Conservation (phyloP, 2,113 vertebrate genomes). For the Vanacampus margaritifer region DNA sequence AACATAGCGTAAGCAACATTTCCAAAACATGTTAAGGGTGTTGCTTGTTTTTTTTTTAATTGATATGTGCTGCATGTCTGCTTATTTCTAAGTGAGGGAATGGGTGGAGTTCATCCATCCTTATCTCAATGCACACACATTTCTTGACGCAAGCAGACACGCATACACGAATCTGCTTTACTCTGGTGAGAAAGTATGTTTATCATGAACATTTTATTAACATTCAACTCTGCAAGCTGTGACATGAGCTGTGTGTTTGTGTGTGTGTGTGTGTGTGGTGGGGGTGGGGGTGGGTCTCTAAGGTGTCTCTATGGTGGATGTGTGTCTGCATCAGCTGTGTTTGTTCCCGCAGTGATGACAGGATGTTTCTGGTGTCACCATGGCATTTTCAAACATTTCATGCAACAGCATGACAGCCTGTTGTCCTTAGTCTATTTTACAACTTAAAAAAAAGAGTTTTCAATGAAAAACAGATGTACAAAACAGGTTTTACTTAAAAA, state of each 20-base stretch:
- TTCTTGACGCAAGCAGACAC: conserved; percentile 40
- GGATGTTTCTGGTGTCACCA: conserved; percentile 36
- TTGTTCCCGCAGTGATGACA: conserved; percentile 25
- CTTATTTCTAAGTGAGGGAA: conserved; percentile 25
- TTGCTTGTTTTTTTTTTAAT: not conserved
- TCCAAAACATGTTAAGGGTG: conserved; percentile 12
- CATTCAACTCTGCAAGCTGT: conserved; percentile 19
- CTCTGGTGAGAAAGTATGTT: not conserved
- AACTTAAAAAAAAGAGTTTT: not conserved
- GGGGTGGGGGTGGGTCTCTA: conserved; percentile 32
- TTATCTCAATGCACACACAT: conserved; percentile 58
- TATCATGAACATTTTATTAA: not conserved
- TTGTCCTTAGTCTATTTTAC: not conserved
- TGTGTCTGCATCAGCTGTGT: conserved; percentile 49
- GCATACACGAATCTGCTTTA: conserved; percentile 13
- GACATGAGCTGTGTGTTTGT: conserved; percentile 7
- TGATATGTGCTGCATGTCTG: conserved; percentile 9
- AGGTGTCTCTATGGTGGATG: conserved; percentile 41
- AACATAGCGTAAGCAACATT: conserved; percentile 12
- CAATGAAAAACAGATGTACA: not conserved
- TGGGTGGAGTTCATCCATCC: conserved; percentile 54
- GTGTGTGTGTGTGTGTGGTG: not conserved
- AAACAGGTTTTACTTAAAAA: not conserved
- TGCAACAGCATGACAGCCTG: not conserved
- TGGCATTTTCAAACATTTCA: conserved; percentile 29